Conservation (phyloP, 2,113 vertebrate species). For the Candoia aspera region DNA sequence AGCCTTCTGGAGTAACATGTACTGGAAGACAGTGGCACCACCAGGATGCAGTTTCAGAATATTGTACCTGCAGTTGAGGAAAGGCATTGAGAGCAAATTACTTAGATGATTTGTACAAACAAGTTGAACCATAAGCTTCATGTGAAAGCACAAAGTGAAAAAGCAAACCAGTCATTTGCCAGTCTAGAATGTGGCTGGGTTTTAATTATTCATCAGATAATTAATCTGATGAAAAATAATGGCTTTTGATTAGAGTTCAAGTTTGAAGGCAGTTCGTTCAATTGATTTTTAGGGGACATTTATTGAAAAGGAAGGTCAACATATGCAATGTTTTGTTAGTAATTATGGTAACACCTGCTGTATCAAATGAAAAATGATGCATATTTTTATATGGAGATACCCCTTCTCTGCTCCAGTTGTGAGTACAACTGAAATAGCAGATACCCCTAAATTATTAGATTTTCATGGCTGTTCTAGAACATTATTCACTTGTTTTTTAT, state of each 20-base stretch:
- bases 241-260: not conserved
- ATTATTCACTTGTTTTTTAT: not conserved
- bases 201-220: not conserved
- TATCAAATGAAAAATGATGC: not conserved
- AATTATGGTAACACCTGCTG: not conserved
- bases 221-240: not conserved
- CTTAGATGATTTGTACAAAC: not conserved
- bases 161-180: not conserved
- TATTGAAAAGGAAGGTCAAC: not conserved
- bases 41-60: not conserved
- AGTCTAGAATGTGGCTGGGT: not conserved
- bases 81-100: not conserved
- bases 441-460: not conserved
- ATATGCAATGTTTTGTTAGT: not conserved
- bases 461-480: not conserved
- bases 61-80: not conserved
- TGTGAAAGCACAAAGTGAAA: not conserved
- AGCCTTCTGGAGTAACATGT: not conserved
- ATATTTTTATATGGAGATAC: not conserved
- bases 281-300: not conserved
- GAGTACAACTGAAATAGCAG: not conserved
- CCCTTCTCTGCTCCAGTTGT: not conserved
- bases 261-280: not conserved
- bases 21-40: not conserved
- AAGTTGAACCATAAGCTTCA: not conserved